Conservation (phyloP, 2,113 vertebrate genomes). For the Bos taurus region DNA sequence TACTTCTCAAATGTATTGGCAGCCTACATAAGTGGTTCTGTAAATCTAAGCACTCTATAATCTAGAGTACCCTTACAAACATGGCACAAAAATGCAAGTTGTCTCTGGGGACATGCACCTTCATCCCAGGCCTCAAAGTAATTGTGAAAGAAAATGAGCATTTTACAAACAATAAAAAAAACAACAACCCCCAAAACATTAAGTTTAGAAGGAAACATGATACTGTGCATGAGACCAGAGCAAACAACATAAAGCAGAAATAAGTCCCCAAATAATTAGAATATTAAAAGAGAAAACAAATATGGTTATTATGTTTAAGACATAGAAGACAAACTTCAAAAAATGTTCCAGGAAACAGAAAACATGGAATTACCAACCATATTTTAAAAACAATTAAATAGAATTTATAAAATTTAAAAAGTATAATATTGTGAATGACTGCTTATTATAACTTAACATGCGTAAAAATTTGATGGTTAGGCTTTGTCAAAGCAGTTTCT, state of each 20-base stretch:
- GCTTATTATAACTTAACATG: neutral
- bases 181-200: neutral
- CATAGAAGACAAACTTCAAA: neutral
- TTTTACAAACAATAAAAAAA: neutral
- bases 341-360: neutral
- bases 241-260: neutral
- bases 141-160: neutral
- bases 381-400: neutral
- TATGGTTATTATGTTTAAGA: neutral
- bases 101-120: neutral
- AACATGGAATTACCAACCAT: neutral
- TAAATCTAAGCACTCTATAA: neutral
- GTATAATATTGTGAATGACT: neutral
- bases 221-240: neutral
- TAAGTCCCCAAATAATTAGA: neutral
- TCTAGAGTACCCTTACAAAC: neutral
- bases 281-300: neutral
- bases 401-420: neutral
- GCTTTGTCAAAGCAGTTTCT: neutral
- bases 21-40: neutral
- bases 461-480: neutral
- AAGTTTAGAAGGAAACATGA: neutral
- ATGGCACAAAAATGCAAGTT: neutral
- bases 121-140: neutral
- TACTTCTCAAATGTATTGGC: neutral